Evolutionary conservation across 2,797 vertebrate species (phyloP).

Genomic region (Echeneis naucrates): DNA sequence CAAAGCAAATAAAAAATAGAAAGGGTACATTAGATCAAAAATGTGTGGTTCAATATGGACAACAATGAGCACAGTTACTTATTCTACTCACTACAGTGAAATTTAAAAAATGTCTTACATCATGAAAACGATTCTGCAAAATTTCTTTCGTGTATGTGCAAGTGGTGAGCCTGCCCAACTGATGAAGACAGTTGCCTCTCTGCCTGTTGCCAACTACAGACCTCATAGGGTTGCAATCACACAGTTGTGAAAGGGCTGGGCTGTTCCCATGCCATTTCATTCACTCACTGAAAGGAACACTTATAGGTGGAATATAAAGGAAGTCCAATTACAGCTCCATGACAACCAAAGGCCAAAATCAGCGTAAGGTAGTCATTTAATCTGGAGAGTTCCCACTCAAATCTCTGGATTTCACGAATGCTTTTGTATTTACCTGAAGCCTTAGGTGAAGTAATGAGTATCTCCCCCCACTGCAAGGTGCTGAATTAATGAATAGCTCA

Average conservation of each 20-base stretch:
- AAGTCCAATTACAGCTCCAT: slow-evolving; percentile 75
- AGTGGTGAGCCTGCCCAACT: slow-evolving; percentile 37
- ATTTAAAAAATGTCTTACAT: not conserved
- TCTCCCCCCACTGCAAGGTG: not conserved
- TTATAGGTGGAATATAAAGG: slow-evolving; percentile 71
- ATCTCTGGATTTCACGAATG: slow-evolving; percentile 31
- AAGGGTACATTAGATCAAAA: not conserved
- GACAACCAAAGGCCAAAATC: slow-evolving; percentile 69
- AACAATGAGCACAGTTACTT: not conserved
- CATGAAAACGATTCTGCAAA: slow-evolving; percentile 19
- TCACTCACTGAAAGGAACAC: slow-evolving; percentile 66
- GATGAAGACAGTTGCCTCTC: slow-evolving; percentile 60
- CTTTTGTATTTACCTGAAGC: slow-evolving; percentile 36
- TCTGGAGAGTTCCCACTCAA: slow-evolving; percentile 38
- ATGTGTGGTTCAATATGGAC: not conserved
- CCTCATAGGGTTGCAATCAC: slow-evolving; percentile 63
- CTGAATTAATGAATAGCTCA: slow-evolving; percentile 23
- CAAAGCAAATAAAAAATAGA: not conserved
- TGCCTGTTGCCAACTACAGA: slow-evolving; percentile 58
- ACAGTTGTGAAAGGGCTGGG: slow-evolving; percentile 66
- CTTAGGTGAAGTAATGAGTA: slow-evolving; percentile 14
- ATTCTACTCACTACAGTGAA: not conserved
- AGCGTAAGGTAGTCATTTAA: slow-evolving; percentile 58
- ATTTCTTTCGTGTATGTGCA: slow-evolving; percentile 24
- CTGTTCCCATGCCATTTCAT: slow-evolving; percentile 70